Evolutionary conservation across 1,140 invertebrate genomes (phyloP).

Genomic region (Caligus rogercresseyi): DNA sequence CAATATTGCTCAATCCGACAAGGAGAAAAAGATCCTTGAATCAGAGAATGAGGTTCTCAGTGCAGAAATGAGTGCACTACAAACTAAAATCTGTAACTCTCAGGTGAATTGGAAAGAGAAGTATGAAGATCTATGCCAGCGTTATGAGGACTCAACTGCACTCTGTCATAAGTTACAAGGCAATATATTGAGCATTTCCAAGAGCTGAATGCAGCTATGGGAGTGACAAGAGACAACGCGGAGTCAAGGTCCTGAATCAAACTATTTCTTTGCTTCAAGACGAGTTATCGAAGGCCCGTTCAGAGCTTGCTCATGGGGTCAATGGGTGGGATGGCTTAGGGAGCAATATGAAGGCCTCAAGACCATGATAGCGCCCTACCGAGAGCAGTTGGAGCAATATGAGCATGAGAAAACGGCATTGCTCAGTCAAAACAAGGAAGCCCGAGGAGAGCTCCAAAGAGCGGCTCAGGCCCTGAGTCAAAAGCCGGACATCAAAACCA

Average conservation of each 20-base stretch:
- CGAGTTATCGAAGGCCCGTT: background rate
- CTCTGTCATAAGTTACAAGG: too few relatives aligned
- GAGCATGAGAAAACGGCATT: slow-evolving; percentile 31
- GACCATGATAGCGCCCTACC: slow-evolving; percentile 26
- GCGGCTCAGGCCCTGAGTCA: slow-evolving; percentile 40
- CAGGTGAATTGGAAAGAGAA: too few relatives aligned
- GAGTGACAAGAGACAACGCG: background rate
- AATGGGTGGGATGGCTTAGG: slow-evolving; percentile 17
- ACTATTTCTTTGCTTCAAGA: background rate
- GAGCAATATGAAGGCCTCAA: slow-evolving; percentile 23
- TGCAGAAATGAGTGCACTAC: too few relatives aligned
- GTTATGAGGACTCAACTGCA: too few relatives aligned
- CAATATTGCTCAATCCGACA: too few relatives aligned
- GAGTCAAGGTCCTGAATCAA: background rate
- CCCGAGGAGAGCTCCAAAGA: slow-evolving; percentile 34
- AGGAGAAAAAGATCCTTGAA: too few relatives aligned
- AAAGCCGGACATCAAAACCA: slow-evolving; percentile 46
- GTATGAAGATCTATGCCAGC: too few relatives aligned
- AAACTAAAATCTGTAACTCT: too few relatives aligned
- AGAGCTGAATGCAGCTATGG: background rate
- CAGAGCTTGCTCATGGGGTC: too few relatives aligned
- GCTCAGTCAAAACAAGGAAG: slow-evolving; percentile 26
- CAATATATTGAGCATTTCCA: too few relatives aligned
- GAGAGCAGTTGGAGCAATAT: slow-evolving; percentile 32
- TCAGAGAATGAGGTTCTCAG: too few relatives aligned